A percentile compares a stretch with the other conserved stretches of the same genome.
Evolutionary conservation across 2,113 vertebrate genomes (phyloP).

Genomic region (Rhea americana): DNA sequence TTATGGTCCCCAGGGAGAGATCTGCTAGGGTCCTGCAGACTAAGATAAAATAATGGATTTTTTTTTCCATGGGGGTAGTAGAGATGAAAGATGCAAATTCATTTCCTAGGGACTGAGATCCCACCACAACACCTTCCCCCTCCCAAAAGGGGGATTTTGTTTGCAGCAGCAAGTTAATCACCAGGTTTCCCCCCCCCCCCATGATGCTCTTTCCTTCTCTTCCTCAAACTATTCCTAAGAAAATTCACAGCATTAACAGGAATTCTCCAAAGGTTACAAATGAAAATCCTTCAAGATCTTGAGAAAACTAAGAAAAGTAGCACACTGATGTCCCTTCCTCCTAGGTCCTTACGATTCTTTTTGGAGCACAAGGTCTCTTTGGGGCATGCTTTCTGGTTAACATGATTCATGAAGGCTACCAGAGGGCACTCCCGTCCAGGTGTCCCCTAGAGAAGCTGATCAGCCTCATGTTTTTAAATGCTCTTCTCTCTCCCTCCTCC

Average conservation of each 20-base stretch:
- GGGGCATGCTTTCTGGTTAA: neutral
- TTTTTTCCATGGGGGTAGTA: neutral
- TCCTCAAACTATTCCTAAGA: neutral
- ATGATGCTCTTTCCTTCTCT: neutral
- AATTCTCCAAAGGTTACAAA: neutral
- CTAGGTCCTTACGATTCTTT: accelerated
- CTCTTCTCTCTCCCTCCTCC: neutral
- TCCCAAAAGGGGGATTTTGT: neutral
- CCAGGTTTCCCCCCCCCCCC: neutral
- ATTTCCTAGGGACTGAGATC: neutral
- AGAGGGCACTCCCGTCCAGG: neutral
- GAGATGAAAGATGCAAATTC: neutral
- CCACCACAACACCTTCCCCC: neutral
- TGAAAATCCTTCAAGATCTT: neutral
- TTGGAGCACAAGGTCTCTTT: neutral
- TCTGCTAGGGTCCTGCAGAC: slow-evolving; percentile 45
- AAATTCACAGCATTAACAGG: neutral
- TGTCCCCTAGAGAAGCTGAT: neutral
- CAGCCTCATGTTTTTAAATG: neutral
- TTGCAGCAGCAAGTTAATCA: neutral
- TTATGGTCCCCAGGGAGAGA: slow-evolving; percentile 57
- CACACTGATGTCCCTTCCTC: neutral
- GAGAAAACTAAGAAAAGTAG: neutral
- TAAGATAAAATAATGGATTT: slow-evolving; percentile 49
- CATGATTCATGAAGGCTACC: neutral